Conservation (phyloP, 2,797 vertebrate species). For the Geotrypetes seraphini region DNA sequence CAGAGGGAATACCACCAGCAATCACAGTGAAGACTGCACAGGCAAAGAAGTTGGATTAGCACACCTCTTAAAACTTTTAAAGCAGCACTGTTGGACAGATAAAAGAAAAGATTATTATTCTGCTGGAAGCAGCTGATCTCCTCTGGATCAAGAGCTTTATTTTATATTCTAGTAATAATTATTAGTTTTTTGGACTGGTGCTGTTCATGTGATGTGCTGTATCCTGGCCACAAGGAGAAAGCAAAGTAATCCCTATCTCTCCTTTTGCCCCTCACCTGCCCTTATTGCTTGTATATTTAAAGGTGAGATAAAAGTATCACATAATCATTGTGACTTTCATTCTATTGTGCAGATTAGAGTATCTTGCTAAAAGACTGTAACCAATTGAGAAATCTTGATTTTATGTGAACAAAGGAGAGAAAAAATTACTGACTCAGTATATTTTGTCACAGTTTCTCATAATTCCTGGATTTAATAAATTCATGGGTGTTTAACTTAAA, state of each 20-base stretch:
- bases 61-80: neutral
- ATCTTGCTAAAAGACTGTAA: constrained; percentile 30
- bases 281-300: constrained; percentile 1
- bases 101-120: constrained; percentile 40
- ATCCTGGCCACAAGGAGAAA: constrained; percentile 46
- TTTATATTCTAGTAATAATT: constrained; percentile 6
- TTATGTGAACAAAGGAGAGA: too few species aligned
- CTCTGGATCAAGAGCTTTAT: constrained; percentile 5
- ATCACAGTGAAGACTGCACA: constrained; percentile 77
- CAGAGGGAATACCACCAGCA: neutral
- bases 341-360: constrained; percentile 51
- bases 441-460: constrained; percentile 35
- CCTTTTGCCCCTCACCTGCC: too few species aligned
- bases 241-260: too few species aligned
- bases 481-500: constrained; percentile 44
- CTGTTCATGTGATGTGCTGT: constrained; percentile 73
- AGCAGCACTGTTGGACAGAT: constrained; percentile 19
- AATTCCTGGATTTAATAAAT: constrained; percentile 48
- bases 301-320: neutral
- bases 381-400: too few species aligned
- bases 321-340: constrained; percentile 58
- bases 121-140: constrained; percentile 14
- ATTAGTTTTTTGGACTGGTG: constrained; percentile 31
- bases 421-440: too few species aligned
- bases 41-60: constrained; percentile 83